Percentiles rank a stretch among this genome's conserved stretches.
Conservation (phyloP, 2,888 invertebrate species). For the Tiphia femorata region DNA sequence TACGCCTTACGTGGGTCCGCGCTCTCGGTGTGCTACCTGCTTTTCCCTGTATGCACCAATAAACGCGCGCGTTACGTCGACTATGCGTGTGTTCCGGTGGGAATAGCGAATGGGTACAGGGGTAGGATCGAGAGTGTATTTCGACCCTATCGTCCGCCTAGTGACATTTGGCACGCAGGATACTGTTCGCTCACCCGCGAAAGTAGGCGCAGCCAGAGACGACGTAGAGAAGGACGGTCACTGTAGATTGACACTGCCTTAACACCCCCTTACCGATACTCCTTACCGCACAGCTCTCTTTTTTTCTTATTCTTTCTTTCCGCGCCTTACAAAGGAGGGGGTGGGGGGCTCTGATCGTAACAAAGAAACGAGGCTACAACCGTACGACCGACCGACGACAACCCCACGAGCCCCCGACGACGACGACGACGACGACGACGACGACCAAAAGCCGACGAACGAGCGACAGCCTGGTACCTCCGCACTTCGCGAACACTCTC, state of each 20-base stretch:
- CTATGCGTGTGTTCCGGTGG: slow-evolving; percentile 20
- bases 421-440: slow-evolving; percentile 39
- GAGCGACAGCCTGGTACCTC: slow-evolving; percentile 74
- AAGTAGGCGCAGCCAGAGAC: slow-evolving; percentile 27
- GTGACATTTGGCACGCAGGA: slow-evolving; percentile 47
- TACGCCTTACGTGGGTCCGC: background rate
- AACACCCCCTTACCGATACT: no score
- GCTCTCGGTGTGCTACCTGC: no score
- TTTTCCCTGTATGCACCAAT: slow-evolving; percentile 7
- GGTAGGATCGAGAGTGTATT: slow-evolving; percentile 30
- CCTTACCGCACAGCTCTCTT: slow-evolving; percentile 16
- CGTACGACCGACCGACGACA: slow-evolving; percentile 44
- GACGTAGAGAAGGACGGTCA: slow-evolving; percentile 34
- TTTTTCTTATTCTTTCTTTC: background rate
- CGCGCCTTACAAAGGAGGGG: slow-evolving; percentile 9
- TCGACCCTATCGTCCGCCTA: slow-evolving; percentile 39
- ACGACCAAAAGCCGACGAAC: slow-evolving; percentile 68
- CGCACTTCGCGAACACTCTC: slow-evolving; percentile 74
- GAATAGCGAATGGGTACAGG: no score
- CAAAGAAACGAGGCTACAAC: slow-evolving; percentile 37
- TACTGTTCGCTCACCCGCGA: slow-evolving; percentile 37
- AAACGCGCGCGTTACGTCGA: slow-evolving; percentile 25
- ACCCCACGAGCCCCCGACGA: slow-evolving; percentile 34
- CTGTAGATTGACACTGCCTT: slow-evolving; percentile 37
- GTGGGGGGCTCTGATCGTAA: slow-evolving; percentile 15